A percentile compares a stretch with the other conserved stretches of the same genome.
Conservation (phyloP, 2,797 vertebrate genomes). For the Poecilia wingei region DNA sequence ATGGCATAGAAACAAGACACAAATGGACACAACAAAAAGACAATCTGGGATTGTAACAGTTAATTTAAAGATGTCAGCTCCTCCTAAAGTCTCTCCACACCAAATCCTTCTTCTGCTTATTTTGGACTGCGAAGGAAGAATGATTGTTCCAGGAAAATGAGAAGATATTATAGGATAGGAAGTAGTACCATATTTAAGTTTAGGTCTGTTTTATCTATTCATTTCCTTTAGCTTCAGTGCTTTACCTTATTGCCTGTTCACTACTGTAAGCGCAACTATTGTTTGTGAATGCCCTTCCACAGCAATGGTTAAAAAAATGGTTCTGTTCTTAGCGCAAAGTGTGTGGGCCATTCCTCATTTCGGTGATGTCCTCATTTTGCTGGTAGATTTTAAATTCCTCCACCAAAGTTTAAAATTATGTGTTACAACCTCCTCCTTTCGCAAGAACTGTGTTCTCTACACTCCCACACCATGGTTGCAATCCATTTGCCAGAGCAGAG, state of each 20-base stretch:
- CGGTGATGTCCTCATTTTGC: constrained; percentile 2
- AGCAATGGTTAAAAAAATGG: neutral
- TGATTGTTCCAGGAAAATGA: neutral
- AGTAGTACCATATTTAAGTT: neutral
- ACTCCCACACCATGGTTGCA: neutral
- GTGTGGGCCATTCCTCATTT: constrained; percentile 1
- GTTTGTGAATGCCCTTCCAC: neutral
- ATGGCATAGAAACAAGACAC: neutral
- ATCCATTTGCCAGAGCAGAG: neutral
- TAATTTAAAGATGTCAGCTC: neutral
- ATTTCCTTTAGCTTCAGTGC: neutral
- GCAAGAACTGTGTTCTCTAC: neutral
- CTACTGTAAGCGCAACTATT: neutral
- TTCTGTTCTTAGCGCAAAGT: neutral
- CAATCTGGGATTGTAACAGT: neutral
- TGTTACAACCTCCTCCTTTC: constrained; percentile 5
- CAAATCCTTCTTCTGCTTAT: neutral
- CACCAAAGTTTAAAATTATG: constrained; percentile 2
- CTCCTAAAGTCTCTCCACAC: neutral
- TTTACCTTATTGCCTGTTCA: neutral
- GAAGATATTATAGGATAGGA: neutral
- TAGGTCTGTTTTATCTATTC: neutral
- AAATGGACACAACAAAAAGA: neutral
- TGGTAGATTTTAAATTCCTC: neutral
- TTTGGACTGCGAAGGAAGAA: neutral